Conservation (phyloP, 1,140 invertebrate genomes). For the Sinonovacula constricta region DNA sequence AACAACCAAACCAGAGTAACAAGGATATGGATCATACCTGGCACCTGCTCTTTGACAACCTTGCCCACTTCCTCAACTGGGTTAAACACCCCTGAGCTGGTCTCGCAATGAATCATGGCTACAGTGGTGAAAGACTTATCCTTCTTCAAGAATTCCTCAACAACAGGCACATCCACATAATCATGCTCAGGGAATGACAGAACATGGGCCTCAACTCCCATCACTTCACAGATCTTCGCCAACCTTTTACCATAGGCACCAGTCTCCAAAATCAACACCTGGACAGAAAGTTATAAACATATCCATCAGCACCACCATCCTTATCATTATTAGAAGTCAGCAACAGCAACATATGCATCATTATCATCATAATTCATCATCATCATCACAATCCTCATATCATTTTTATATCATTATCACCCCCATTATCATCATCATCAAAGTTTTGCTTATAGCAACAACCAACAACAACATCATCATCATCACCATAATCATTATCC, state of each 20-base stretch:
- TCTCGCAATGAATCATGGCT: conserved; percentile 80
- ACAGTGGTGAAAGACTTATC: conserved; percentile 73
- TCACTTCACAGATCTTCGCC: conserved; percentile 77
- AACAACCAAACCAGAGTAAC: too few species aligned
- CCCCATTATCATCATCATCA: too few species aligned
- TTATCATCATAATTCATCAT: too few species aligned
- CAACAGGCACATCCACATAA: conserved; percentile 65
- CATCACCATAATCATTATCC: too few species aligned
- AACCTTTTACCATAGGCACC: conserved; percentile 80
- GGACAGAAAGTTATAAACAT: too few species aligned
- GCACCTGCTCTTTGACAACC: conserved; percentile 72
- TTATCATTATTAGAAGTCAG: too few species aligned
- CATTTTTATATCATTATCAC: too few species aligned
- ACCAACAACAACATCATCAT: too few species aligned
- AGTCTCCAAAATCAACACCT: conserved; percentile 80
- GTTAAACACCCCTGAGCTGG: conserved; percentile 80
- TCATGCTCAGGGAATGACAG: conserved; percentile 77
- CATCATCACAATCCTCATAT: too few species aligned
- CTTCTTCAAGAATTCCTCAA: conserved; percentile 67
- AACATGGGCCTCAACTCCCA: conserved; percentile 70
- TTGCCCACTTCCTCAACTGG: conserved; percentile 78
- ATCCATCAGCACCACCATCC: too few species aligned
- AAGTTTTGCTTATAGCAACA: too few species aligned
- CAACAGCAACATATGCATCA: too few species aligned
- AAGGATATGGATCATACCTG: conserved; percentile 67